These are phyloP conservation scores for Sceloporus undulatus DNA, from an alignment of 2,113 vertebrate species.

Conservation along the genomic window DNA sequence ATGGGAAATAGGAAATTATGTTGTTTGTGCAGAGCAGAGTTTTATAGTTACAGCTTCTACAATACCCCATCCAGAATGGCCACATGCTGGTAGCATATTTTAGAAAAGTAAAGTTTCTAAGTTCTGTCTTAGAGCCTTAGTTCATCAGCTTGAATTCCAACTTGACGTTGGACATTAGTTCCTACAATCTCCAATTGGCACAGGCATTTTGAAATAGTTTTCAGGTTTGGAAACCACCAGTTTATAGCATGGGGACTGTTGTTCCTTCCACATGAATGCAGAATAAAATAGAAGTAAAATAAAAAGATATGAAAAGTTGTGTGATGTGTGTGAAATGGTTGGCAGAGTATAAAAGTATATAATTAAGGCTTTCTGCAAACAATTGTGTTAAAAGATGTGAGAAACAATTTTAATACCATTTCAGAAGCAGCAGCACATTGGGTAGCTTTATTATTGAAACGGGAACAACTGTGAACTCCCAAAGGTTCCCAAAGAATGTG, in stretches of 20 bases:
- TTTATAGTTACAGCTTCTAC: no score
- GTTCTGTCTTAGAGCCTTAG: no score
- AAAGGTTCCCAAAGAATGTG: constrained; percentile 51
- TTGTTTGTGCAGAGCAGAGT: neutral
- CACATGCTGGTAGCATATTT: constrained; percentile 7
- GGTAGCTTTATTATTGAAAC: constrained; percentile 55
- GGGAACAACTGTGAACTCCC: constrained; percentile 28
- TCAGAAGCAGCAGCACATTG: constrained; percentile 53
- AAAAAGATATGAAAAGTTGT: constrained; percentile 59
- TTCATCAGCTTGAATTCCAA: neutral
- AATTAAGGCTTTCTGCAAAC: constrained; percentile 68
- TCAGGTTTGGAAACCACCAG: neutral
- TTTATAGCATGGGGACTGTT: constrained; percentile 51
- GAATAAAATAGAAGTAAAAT: constrained; percentile 58
- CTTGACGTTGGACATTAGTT: no score
- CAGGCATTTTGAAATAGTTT: neutral
- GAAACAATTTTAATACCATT: constrained; percentile 71
- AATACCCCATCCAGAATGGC: no score
- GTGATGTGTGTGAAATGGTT: constrained; percentile 54
- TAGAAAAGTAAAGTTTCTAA: neutral
- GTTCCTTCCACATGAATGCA: constrained; percentile 58
- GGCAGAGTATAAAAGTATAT: constrained; percentile 61
- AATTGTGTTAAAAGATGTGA: constrained; percentile 64
- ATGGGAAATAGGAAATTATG: constrained; percentile 38
- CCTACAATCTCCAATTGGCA: neutral